Base-by-base conservation (phyloP, 2,888 invertebrate species). In the Clostera curtula region DNA sequence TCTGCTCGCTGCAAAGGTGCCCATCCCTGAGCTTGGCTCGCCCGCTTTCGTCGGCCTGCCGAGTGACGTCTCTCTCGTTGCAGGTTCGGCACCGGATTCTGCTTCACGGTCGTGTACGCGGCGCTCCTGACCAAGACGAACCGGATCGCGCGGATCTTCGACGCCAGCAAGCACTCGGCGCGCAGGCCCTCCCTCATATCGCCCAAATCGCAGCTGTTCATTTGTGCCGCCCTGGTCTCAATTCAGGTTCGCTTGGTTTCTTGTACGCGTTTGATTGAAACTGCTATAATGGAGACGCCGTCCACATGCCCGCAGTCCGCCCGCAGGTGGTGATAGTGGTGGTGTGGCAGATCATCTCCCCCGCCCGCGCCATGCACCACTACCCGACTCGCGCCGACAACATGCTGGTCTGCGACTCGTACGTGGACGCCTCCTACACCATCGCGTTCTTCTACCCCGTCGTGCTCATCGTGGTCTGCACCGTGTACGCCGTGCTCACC, bases 51-150 rank as follows among this genome's bases (percentile, higher is more conserved):
- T n/a, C 8, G 10, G 3, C 5, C 22, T 3, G 8, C 8, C 14
- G 8, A 13, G 3, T 8, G 14, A 13, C 1, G n/a, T n/a, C n/a
- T n/a, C n/a, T n/a, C n/a, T n/a, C n/a, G n/a, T n/a, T 20, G 2
- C 54, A 93, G 93, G 55, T 93, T 93, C 54, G 88, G 91, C 6
- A 92, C 96, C 0, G 96, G 96, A 1, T 92, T 97, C 63, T 96
- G 97, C 61, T 98, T 98, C 83, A 95, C 97, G 1, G 93, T 98
- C 21, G 97, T 98, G 28, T 98, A 98, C 75, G 97, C 97, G 0
- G 96, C 98, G 2, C 86, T 98, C 12, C 87, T 98, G 29, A 98
- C 98, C 10, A 98, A 98, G 85, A 98, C 98, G 4, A 98, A 98
- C 77, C 86, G 98, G 31, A 98, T 98, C 42, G 93, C 97, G 2